These are phyloP conservation scores for Sinopyrophorus schimmeli DNA, from an alignment of 2,888 invertebrate genomes.

Conservation along the genomic window DNA sequence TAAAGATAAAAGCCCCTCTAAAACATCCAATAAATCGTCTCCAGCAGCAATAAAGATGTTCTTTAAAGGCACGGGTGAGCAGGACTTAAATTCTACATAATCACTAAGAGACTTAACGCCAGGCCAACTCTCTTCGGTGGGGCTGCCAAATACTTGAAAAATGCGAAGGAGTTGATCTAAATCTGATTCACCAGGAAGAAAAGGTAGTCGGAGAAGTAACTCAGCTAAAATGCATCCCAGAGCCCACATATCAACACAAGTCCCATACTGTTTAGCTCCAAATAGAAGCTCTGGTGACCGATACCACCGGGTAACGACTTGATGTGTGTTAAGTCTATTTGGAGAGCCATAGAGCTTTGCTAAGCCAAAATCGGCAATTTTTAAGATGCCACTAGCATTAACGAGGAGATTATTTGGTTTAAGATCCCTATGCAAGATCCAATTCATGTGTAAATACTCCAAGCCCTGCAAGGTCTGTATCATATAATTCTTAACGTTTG, in stretches of 20 bases:
- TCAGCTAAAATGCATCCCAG: conserved; percentile 98
- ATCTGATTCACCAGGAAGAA: conserved; percentile 96
- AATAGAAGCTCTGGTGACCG: conserved; percentile 92
- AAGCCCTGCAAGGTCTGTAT: conserved; percentile 94
- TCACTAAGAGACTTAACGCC: conserved; percentile 80
- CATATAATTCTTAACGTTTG: conserved; percentile 94
- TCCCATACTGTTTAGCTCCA: conserved; percentile 93
- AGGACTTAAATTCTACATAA: conserved; percentile 89
- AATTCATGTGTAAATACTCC: conserved; percentile 92
- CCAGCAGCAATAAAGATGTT: conserved; percentile 95
- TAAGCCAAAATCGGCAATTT: conserved; percentile 98
- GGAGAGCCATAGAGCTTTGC: conserved; percentile 98
- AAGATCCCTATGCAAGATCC: conserved; percentile 97
- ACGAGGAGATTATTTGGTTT: conserved; percentile 99
- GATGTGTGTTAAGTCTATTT: conserved; percentile 93
- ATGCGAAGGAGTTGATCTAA: conserved; percentile 95
- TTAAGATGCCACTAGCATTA: conserved; percentile 87
- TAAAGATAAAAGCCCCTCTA: conserved; percentile 75
- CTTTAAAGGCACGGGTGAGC: conserved; percentile 80
- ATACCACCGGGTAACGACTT: conserved; percentile 95
- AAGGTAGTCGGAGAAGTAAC: conserved; percentile 84
- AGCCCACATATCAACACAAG: conserved; percentile 98
- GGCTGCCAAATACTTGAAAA: conserved; percentile 93
- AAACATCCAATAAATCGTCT: conserved; percentile 84
- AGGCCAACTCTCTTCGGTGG: conserved; percentile 91